A percentile compares a stretch with the other conserved stretches of the same genome.
phyloP scores from a whole-genome alignment of 2,888 invertebrate genomes.

The Ochropacha duplaris region DNA sequence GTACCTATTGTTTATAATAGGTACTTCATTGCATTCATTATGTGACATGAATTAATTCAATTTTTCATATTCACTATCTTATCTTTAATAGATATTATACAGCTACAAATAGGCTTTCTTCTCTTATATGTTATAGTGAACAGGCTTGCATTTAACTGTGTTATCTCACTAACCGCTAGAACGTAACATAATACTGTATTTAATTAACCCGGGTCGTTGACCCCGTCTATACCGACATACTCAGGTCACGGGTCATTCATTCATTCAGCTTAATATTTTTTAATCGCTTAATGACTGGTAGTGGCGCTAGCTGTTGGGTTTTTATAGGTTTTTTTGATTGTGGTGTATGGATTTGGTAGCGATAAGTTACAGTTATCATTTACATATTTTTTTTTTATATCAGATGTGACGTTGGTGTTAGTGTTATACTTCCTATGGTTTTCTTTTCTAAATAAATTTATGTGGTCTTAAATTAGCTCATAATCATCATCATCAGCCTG shows the following conservation, averaged over 20 bases:
- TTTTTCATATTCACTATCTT: too few relatives aligned
- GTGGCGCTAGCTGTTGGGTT: neutral
- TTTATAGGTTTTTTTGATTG: neutral
- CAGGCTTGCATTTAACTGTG: conserved; percentile 4
- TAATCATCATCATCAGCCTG: too few relatives aligned
- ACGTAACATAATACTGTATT: conserved; percentile 46
- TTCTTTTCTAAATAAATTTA: too few relatives aligned
- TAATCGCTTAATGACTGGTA: neutral
- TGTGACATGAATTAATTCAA: too few relatives aligned
- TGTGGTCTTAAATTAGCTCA: too few relatives aligned
- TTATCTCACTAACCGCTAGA: conserved; percentile 30
- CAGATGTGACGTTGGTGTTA: neutral
- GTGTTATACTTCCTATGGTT: too few relatives aligned
- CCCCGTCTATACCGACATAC: conserved; percentile 24
- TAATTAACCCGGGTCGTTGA: conserved; percentile 36
- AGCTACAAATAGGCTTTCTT: neutral
- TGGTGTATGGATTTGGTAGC: conserved; percentile 4
- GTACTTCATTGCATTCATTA: too few relatives aligned
- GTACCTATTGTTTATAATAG: too few relatives aligned
- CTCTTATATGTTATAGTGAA: neutral
- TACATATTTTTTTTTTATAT: conserved; percentile 15
- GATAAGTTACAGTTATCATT: conserved; percentile 10
- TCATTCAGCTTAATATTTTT: conserved; percentile 13
- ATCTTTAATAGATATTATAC: too few relatives aligned
- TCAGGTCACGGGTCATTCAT: conserved; percentile 46